phyloP scores from a whole-genome alignment of 2,797 vertebrate genomes.

The Podarcis siculus region DNA sequence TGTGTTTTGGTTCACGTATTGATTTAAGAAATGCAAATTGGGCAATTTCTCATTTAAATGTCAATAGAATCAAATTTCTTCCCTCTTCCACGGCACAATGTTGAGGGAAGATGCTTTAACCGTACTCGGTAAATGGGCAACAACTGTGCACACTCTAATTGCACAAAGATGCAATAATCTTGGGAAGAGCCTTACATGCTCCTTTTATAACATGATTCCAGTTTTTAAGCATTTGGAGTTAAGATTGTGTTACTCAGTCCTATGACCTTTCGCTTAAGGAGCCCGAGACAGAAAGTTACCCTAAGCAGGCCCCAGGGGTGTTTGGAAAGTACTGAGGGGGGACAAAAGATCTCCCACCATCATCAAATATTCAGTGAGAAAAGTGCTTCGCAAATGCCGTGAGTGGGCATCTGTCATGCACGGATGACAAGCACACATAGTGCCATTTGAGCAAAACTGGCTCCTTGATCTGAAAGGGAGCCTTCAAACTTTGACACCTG shows the following conservation, averaged over 20 bases:
- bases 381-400: not conserved
- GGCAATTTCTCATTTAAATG: too few relatives aligned
- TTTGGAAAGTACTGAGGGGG: not conserved
- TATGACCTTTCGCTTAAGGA: not conserved
- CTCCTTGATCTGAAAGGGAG: not conserved
- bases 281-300: not conserved
- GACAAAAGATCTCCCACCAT: not conserved
- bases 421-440: not conserved
- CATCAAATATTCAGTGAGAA: conserved; percentile 9
- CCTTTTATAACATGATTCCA: not conserved
- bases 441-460: too few relatives aligned
- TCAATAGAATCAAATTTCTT: too few relatives aligned
- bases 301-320: not conserved
- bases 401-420: not conserved
- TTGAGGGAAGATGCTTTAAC: not conserved
- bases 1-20: too few relatives aligned
- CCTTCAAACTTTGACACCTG: not conserved
- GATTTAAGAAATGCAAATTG: too few relatives aligned
- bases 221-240: not conserved
- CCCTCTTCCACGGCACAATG: not conserved
- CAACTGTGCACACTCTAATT: not conserved
- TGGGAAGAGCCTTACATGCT: not conserved
- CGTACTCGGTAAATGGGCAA: not conserved
- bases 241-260: not conserved
- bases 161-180: not conserved